A percentile compares a stretch with the other conserved stretches of the same genome.
These are phyloP conservation scores for Troides aeacus DNA, from an alignment of 2,888 invertebrate genomes.

Conservation along the genomic window DNA sequence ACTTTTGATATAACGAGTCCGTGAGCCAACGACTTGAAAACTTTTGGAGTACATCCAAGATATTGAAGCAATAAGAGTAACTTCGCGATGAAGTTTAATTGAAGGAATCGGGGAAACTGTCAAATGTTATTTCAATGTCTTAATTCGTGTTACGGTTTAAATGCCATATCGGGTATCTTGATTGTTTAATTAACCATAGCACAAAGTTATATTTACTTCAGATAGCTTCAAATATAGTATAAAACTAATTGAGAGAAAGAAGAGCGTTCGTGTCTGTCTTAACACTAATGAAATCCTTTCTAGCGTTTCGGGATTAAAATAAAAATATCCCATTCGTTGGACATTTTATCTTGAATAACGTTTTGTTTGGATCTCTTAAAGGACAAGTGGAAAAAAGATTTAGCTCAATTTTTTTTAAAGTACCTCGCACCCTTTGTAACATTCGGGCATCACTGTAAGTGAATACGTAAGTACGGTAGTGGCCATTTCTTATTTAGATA, in stretches of 20 bases:
- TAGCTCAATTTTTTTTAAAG: constrained; percentile 6
- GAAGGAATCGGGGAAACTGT: constrained; percentile 18
- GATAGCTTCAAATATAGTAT: too few species aligned
- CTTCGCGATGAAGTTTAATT: constrained; percentile 44
- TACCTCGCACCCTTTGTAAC: constrained; percentile 12
- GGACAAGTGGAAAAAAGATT: background rate
- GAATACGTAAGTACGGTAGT: constrained; percentile 17
- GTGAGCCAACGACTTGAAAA: constrained; percentile 67
- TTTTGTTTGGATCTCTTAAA: background rate
- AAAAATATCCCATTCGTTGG: background rate
- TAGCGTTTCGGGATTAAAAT: background rate
- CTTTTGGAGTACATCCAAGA: constrained; percentile 76
- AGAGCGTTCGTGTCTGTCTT: too few species aligned
- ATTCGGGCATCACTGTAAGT: constrained; percentile 13
- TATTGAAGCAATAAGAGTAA: constrained; percentile 75
- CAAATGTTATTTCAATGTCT: constrained; percentile 23
- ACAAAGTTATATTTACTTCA: background rate
- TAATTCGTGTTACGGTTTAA: constrained; percentile 2
- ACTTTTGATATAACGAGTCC: constrained; percentile 56
- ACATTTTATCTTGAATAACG: background rate
- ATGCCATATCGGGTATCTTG: background rate
- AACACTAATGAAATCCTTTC: too few species aligned
- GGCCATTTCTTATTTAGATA: constrained; percentile 11
- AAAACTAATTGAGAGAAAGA: too few species aligned
- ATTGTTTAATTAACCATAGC: background rate